A percentile compares a stretch with the other conserved stretches of the same genome.
Evolutionary conservation across 2,113 vertebrate genomes (phyloP).

Genomic region (Aramus guarauna): DNA sequence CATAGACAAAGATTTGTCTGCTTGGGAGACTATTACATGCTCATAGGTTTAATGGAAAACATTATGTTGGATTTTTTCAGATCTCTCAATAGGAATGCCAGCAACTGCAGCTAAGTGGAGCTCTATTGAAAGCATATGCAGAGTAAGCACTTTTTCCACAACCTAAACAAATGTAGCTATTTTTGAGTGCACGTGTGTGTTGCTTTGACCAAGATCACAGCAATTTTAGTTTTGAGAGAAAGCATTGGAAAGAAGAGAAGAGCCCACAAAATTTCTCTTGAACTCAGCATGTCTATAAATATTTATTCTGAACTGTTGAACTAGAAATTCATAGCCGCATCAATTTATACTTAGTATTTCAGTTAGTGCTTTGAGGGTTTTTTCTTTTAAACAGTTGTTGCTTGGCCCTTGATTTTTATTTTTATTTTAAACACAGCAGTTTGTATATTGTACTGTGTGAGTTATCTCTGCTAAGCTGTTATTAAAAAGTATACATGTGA

Average conservation of each 20-base stretch:
- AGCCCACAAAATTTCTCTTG: constrained; percentile 29
- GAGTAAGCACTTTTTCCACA: neutral
- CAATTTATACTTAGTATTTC: constrained; percentile 7
- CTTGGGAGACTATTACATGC: neutral
- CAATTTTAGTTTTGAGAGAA: constrained; percentile 32
- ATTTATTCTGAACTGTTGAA: constrained; percentile 28
- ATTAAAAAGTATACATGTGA: neutral
- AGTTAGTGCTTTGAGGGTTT: neutral
- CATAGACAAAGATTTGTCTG: neutral
- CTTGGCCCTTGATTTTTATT: neutral
- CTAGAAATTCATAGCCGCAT: neutral
- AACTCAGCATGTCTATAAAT: constrained; percentile 24
- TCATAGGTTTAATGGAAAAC: neutral
- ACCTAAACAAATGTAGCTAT: neutral
- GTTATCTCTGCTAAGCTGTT: neutral
- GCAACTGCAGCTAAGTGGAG: neutral
- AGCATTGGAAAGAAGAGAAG: neutral
- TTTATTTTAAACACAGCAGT: neutral
- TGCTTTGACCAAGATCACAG: constrained; percentile 14
- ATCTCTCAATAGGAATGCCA: neutral
- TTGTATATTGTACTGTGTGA: neutral
- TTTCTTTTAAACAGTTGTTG: neutral
- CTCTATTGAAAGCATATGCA: constrained; percentile 7
- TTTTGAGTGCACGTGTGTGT: neutral
- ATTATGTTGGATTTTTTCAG: neutral